A percentile compares a stretch with the other conserved stretches of the same genome.
Conservation (phyloP, 2,797 vertebrate species). For the Pseudopleuronectes americanus region DNA sequence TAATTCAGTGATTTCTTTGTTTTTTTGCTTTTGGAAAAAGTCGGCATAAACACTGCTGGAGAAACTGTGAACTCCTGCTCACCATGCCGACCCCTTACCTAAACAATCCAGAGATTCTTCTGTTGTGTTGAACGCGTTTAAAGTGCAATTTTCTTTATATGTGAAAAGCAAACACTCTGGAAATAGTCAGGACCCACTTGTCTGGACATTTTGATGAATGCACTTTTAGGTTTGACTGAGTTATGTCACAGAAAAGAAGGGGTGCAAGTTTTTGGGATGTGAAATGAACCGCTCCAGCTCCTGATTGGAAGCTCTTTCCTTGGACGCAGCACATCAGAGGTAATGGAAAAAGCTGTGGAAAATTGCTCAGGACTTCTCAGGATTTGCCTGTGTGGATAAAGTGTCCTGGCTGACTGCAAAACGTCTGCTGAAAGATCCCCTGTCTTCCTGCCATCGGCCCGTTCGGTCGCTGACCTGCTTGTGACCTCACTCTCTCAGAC, state of each 20-base stretch:
- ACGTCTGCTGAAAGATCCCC: slow-evolving; percentile 16
- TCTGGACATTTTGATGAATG: neutral
- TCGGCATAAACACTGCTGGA: slow-evolving; percentile 29
- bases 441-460: slow-evolving; percentile 27
- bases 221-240: neutral
- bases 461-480: slow-evolving; percentile 43
- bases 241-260: neutral
- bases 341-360: slow-evolving; percentile 28
- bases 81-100: too few species aligned
- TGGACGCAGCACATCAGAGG: slow-evolving; percentile 9
- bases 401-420: slow-evolving; percentile 5
- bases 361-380: slow-evolving; percentile 24
- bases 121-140: too few species aligned
- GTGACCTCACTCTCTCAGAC: slow-evolving; percentile 44
- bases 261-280: neutral
- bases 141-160: too few species aligned
- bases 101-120: too few species aligned
- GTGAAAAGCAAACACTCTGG: too few species aligned
- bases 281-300: neutral
- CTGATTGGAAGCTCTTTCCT: slow-evolving; percentile 1
- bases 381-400: slow-evolving; percentile 23
- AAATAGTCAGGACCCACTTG: too few species aligned
- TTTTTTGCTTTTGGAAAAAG: slow-evolving; percentile 17
- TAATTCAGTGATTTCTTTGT: slow-evolving; percentile 25
- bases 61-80: neutral